A percentile compares a stretch with the other conserved stretches of the same genome.
Evolutionary conservation across 2,888 invertebrate species (phyloP).

Genomic region (Hetaerina titia): DNA sequence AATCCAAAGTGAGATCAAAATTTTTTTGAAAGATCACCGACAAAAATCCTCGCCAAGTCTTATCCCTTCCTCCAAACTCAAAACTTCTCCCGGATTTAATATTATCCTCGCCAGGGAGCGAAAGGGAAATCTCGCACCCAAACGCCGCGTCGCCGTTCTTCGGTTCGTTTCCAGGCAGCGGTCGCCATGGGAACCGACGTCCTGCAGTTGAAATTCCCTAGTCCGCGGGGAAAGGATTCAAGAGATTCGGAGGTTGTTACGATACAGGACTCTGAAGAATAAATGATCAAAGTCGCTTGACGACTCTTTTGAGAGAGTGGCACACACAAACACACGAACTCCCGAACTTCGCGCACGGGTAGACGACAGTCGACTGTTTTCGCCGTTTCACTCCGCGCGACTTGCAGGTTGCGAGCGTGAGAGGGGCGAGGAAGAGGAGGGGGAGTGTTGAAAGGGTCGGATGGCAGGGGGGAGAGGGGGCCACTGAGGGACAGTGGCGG

Average conservation of each 20-base stretch:
- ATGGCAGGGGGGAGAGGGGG: not conserved
- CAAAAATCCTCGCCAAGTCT: not conserved
- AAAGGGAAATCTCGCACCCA: not conserved
- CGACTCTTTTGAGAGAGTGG: not conserved
- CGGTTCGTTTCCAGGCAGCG: not conserved
- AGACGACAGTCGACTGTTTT: conserved; percentile 30
- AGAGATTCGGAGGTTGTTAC: no score
- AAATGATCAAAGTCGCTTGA: not conserved
- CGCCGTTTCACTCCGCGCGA: not conserved
- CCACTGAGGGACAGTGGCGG: not conserved
- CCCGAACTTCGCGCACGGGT: not conserved
- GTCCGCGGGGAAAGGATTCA: no score
- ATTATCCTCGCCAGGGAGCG: not conserved
- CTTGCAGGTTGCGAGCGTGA: not conserved
- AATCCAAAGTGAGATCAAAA: no score
- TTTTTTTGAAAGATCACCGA: not conserved
- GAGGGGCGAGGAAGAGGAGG: not conserved
- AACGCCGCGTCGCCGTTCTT: not conserved
- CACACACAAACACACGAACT: not conserved
- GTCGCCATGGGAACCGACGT: not conserved
- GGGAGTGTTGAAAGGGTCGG: not conserved
- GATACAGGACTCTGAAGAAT: not conserved
- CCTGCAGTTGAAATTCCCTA: not conserved
- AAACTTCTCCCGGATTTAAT: no score
- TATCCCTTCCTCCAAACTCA: not conserved